Base-by-base conservation (phyloP, 1,140 invertebrate genomes). In the Holotrichia oblita region DNA sequence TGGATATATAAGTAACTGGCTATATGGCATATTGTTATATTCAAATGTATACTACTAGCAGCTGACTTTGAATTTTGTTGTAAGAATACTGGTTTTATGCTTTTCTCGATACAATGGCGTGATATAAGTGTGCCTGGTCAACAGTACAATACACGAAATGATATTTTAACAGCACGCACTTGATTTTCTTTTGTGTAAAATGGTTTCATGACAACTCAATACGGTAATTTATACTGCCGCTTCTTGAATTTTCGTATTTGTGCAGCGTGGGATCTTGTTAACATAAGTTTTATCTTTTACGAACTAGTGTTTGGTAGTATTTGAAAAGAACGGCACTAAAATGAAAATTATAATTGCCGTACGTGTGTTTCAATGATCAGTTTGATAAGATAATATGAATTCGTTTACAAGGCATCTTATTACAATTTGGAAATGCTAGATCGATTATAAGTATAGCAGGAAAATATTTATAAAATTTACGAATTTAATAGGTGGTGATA, bases 51-150 rank as follows among this genome's bases (percentile, higher is more conserved):
- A 9, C 34, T 77, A 42, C 72, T 55, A n/a, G 42, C 77, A 74
- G 77, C 77, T 78, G 77, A 78, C 72, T 78, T 64, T 72, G n/a
- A 7, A 72, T 73, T 78, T 78, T 78, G 77, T 74, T 78, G 40
- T 41, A 41, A 10, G 17, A 72, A 61, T 64, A 77, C 61, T 41
- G 77, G 61, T 77, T 69, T 77, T 72, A 72, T 77, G 59, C 77
- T 42, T 42, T 77, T 77, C 40, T 42, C 20, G 27, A 41, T 40
- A 59, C 55, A 64, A 55, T 41, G 61, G 14, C 6, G 61, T 69
- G 61, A 69, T 69, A 69, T 77, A 77, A 69, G 77, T 77, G 77
- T 77, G 77, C 77, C 77, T 77, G 77, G 61, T 69, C 61, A 69
- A 69, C 22, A 27, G 27, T 20, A 34, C 61, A 34, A 27, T 69